Evolutionary conservation across 2,888 invertebrate species (phyloP), one percentile per base, ranked within the genome.

Genomic region (Tiliacea citrago): DNA sequence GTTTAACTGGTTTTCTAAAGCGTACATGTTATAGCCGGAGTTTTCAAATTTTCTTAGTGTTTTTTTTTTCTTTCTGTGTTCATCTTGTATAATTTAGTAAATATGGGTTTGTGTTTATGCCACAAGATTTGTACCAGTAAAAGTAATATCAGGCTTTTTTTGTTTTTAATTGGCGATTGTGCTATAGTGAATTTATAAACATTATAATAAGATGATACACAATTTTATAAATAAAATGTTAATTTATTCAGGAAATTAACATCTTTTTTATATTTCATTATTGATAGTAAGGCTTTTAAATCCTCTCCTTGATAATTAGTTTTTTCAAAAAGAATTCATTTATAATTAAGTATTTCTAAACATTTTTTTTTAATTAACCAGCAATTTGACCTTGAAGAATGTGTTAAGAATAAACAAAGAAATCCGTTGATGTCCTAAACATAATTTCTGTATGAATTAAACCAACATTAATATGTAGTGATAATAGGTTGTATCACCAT

Each of bases 401-500:
- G 2, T 42, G 10, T 51, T 72, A 12, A 9, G 53, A 47, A 49
- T 42, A 35, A 58, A 66, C 42, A 65, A 55, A 47, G 8, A 9
- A 60, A 78, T 49, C 53, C 10, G 16, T 24, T 12, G 10, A 18
- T 29, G 4, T 18, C n/a, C 12, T 39, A 4, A 13, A 35, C 21
- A 58, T 67, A 6, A 61, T 42, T 62, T 7, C 4, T 55, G 2
- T 53, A 66, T 66, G 12, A 74, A 55, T 53, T 16, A 57, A 57
- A 61, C 49, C 21, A 49, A 72, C 66, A 66, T 18, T 42, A 74
- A 57, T 35, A 47, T 75, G n/a, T 35, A 49, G 2, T 67, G 67
- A 63, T 60, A 65, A 42, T 21, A 21, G 10, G 16, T 58, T 21
- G 72, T 68, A 68, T 29, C 53, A 69, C 8, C 29, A 45, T 51